Conservation (phyloP, 2,797 vertebrate species). For the Coccyzus lansbergi region DNA sequence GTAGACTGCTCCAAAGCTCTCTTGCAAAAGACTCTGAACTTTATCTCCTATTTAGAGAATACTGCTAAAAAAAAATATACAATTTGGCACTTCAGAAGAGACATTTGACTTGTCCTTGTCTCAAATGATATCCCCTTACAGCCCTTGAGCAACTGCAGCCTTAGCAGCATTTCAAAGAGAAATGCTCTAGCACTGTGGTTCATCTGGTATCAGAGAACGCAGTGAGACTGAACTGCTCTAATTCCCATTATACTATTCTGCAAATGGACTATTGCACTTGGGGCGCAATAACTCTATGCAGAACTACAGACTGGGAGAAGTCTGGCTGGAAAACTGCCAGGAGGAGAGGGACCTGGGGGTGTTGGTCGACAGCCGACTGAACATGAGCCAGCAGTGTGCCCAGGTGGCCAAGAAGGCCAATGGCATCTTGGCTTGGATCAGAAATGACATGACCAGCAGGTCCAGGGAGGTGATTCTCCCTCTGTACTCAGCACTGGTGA, state of each 20-base stretch:
- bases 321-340: no score
- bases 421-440: no score
- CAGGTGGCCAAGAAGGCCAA: no score
- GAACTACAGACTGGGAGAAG: no score
- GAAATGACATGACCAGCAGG: no score
- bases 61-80: not conserved
- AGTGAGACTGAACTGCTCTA: not conserved
- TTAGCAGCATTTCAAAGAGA: slow-evolving; percentile 37
- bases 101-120: slow-evolving; percentile 21
- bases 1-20: not conserved
- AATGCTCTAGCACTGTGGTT: not conserved
- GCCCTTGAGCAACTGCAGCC: slow-evolving; percentile 4
- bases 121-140: not conserved
- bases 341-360: no score
- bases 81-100: slow-evolving; percentile 26
- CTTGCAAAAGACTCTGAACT: slow-evolving; percentile 7
- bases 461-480: no score
- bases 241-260: not conserved
- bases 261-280: not conserved
- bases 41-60: not conserved
- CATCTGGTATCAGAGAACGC: not conserved
- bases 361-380: no score
- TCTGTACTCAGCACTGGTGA: no score
- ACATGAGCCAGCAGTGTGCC: no score
- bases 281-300: no score